A percentile compares a stretch with the other conserved stretches of the same genome.
Conservation (phyloP, 2,888 invertebrate genomes). For the Fissipunctia ypsillon region DNA sequence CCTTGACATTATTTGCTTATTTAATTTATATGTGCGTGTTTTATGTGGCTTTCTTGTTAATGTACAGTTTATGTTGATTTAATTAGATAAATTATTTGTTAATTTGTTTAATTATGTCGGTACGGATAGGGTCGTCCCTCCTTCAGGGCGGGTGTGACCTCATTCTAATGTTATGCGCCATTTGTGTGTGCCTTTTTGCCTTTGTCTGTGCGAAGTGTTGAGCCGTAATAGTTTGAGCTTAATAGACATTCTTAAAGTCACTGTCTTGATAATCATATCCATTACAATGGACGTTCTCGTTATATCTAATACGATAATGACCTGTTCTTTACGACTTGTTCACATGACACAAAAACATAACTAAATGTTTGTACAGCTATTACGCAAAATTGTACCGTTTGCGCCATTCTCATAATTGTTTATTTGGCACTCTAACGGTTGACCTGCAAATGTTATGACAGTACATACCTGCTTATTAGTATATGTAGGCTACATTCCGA, state of each 20-base stretch:
- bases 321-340: conserved; percentile 33
- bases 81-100: conserved; percentile 32
- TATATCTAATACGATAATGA: conserved; percentile 32
- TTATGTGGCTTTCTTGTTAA: conserved; percentile 37
- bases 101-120: not conserved
- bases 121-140: not conserved
- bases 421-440: conserved; percentile 71
- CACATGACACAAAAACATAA: conserved; percentile 57
- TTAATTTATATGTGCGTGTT: conserved; percentile 30
- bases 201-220: not conserved
- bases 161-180: not conserved
- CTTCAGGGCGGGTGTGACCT: conserved; percentile 22
- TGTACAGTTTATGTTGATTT: conserved; percentile 39
- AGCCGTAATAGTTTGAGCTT: not conserved
- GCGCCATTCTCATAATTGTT: conserved; percentile 60
- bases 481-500: no score
- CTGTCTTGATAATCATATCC: conserved; percentile 28
- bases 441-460: conserved; percentile 61
- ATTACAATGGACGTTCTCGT: conserved; percentile 28
- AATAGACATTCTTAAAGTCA: conserved; percentile 5
- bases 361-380: conserved; percentile 53
- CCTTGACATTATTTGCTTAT: conserved; percentile 70
- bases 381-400: conserved; percentile 63
- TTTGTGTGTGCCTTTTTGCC: not conserved
- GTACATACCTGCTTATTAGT: conserved; percentile 20